Conservation (phyloP, 2,113 vertebrate species). For the Heterocephalus glaber region DNA sequence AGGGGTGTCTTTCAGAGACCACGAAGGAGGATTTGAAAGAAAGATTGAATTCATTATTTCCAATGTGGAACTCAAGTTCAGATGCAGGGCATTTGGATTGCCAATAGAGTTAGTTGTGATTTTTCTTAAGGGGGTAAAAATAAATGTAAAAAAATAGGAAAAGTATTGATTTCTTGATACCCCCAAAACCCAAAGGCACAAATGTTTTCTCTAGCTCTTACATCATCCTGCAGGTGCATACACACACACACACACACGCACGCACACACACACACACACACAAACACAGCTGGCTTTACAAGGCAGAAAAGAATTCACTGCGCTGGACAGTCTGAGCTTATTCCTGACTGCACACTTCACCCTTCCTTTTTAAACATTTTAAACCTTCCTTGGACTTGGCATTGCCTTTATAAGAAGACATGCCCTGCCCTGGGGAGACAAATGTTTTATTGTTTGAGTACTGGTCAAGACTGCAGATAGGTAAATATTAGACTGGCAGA, state of each 20-base stretch:
- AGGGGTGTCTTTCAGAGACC: neutral
- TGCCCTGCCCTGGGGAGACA: neutral
- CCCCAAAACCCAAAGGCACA: neutral
- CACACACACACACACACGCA: neutral
- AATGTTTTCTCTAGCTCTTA: slow-evolving; percentile 1
- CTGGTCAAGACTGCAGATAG: slow-evolving; percentile 37
- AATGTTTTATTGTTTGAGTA: neutral
- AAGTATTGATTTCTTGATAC: neutral
- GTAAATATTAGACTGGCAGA: slow-evolving; percentile 42
- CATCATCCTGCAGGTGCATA: neutral
- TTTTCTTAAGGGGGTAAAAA: slow-evolving; percentile 33
- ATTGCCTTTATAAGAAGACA: slow-evolving; percentile 11
- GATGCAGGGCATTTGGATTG: neutral
- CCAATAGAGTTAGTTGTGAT: neutral
- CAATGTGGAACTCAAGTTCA: neutral
- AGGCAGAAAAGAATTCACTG: slow-evolving; percentile 10
- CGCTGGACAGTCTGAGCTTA: neutral
- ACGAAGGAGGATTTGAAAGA: neutral
- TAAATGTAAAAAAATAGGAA: neutral
- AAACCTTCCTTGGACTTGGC: neutral
- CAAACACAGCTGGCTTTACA: neutral
- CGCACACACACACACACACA: neutral
- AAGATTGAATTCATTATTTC: neutral
- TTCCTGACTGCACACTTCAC: neutral
- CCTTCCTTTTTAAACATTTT: neutral